A percentile compares a stretch with the other conserved stretches of the same genome.
These are phyloP conservation scores for Phrynocephalus guinanensis DNA, from an alignment of 2,797 vertebrate species.

Conservation along the genomic window DNA sequence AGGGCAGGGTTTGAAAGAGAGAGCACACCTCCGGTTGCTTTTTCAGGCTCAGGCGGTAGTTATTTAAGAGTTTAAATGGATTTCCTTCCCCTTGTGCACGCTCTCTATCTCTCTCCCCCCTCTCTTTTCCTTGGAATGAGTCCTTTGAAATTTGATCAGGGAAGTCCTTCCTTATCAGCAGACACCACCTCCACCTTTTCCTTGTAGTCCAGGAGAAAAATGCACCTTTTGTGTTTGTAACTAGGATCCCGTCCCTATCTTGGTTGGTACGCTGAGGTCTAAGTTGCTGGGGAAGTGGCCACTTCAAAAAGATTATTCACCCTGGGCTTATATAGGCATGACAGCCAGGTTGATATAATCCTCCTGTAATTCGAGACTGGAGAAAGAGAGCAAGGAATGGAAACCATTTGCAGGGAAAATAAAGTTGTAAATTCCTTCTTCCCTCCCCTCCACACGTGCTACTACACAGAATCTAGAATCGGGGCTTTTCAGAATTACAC, in stretches of 20 bases:
- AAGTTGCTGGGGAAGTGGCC: rapidly evolving
- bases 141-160: constrained; percentile 76
- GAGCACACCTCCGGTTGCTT: constrained; percentile 43
- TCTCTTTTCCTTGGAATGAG: constrained; percentile 63
- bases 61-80: constrained; percentile 56
- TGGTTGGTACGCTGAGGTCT: constrained; percentile 5
- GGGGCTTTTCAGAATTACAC: constrained; percentile 4
- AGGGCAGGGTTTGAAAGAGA: constrained; percentile 69
- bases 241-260: constrained; percentile 29
- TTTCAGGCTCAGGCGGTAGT: constrained; percentile 60
- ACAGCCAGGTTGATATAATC: rapidly evolving
- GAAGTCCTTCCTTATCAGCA: constrained; percentile 74
- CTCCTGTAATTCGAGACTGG: background rate
- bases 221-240: constrained; percentile 30
- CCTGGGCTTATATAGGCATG: constrained; percentile 8
- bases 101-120: constrained; percentile 19
- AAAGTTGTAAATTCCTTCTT: constrained; percentile 9
- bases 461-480: background rate
- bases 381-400: background rate
- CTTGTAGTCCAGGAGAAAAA: constrained; percentile 49
- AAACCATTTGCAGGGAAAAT: constrained; percentile 4
- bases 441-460: background rate
- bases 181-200: constrained; percentile 71
- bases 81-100: background rate
- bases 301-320: constrained; percentile 15